These are phyloP conservation scores for Procavia capensis DNA, from an alignment of 2,113 vertebrate species.

Conservation along the genomic window DNA sequence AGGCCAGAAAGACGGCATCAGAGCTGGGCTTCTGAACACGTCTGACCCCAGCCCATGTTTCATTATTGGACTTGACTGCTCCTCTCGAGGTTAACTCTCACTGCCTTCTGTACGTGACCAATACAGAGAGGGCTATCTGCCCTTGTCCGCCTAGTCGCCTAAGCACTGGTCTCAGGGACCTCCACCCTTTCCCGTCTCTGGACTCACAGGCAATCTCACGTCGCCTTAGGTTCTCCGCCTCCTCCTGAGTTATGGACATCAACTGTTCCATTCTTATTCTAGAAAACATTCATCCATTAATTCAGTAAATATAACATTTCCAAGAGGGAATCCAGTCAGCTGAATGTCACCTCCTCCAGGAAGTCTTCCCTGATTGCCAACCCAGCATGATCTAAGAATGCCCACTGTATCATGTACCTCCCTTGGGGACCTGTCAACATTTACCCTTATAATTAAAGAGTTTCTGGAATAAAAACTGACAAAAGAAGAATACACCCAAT, in stretches of 20 bases:
- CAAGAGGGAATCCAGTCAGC: background rate
- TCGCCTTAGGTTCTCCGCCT: conserved; percentile 91
- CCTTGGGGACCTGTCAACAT: background rate
- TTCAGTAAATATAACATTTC: background rate
- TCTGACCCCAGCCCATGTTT: background rate
- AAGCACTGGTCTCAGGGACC: background rate
- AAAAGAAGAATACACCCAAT: background rate
- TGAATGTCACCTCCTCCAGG: background rate
- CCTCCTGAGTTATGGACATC: conserved; percentile 96
- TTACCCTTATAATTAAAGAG: background rate
- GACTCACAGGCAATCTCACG: conserved; percentile 94
- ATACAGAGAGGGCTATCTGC: background rate
- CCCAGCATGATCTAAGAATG: background rate
- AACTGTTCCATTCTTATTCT: conserved; percentile 96
- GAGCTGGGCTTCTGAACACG: background rate
- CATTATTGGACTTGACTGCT: background rate
- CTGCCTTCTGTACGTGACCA: rapidly evolving
- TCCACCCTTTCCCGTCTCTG: rapidly evolving
- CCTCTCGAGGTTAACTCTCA: background rate
- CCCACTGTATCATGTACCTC: rapidly evolving
- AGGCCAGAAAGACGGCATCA: background rate
- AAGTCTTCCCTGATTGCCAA: background rate
- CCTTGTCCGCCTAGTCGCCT: rapidly evolving
- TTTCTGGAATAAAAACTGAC: background rate
- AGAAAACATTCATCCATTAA: background rate